These are phyloP conservation scores for Coecobrya sp. DNA, from an alignment of 2,888 invertebrate genomes.

Conservation along the genomic window DNA sequence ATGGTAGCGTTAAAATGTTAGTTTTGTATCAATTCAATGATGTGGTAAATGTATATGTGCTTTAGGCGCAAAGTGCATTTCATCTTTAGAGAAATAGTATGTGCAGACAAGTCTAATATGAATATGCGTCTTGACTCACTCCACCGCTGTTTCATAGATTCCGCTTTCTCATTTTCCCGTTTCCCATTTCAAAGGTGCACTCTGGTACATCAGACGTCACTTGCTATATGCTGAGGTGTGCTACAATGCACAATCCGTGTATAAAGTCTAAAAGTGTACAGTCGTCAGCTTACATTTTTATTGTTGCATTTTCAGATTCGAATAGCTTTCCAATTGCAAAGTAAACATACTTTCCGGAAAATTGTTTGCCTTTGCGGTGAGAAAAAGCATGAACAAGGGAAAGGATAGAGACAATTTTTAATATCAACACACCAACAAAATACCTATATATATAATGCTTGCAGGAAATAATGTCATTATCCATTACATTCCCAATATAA, in stretches of 20 bases:
- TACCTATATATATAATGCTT: neutral
- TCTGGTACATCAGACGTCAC: neutral
- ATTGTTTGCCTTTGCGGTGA: constrained; percentile 16
- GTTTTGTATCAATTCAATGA: constrained; percentile 60
- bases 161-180: constrained; percentile 1
- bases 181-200: neutral
- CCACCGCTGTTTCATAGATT: neutral
- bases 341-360: constrained; percentile 9
- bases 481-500: neutral
- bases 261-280: neutral
- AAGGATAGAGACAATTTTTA: constrained; percentile 13
- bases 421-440: constrained; percentile 38
- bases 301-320: constrained; percentile 31
- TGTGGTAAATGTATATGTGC: constrained; percentile 55
- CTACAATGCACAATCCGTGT: neutral
- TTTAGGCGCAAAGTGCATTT: constrained; percentile 38
- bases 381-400: constrained; percentile 22
- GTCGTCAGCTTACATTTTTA: neutral
- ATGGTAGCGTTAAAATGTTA: constrained; percentile 49
- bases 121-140: neutral
- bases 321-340: constrained; percentile 18
- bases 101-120: constrained; percentile 27
- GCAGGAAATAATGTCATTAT: neutral
- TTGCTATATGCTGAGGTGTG: neutral
- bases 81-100: neutral